Percentiles rank a stretch among this genome's conserved stretches.
phyloP scores from a whole-genome alignment of 2,888 invertebrate species.

The Pristionchus maxplancki region DNA sequence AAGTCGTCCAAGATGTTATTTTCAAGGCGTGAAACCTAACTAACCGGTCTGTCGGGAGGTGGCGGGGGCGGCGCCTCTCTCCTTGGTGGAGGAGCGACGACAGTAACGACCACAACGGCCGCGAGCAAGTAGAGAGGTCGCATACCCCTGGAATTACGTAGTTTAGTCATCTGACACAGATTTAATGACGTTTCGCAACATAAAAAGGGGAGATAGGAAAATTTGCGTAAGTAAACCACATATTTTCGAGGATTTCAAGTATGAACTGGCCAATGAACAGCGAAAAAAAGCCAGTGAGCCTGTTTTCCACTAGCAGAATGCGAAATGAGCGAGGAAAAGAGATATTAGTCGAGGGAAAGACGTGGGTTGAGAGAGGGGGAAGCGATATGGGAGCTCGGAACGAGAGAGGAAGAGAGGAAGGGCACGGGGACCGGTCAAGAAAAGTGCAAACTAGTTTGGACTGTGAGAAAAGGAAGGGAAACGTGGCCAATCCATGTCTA shows the following conservation, averaged over 20 bases:
- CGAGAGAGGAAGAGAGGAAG: not conserved
- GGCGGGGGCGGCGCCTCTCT: not conserved
- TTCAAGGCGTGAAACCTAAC: not conserved
- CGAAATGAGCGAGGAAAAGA: not conserved
- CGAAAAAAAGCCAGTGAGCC: not conserved
- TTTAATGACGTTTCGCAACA: too few species aligned
- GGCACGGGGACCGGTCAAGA: constrained; percentile 20
- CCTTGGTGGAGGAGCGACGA: constrained; percentile 30
- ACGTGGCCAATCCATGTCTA: not conserved
- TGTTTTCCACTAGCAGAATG: not conserved
- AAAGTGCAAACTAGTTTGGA: constrained; percentile 31
- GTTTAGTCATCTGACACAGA: not conserved
- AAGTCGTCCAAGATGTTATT: too few species aligned
- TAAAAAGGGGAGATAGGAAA: too few species aligned
- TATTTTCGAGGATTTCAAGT: not conserved
- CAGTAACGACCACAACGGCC: not conserved
- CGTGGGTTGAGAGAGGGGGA: not conserved
- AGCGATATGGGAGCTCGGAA: not conserved
- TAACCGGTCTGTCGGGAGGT: not conserved
- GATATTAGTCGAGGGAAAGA: not conserved
- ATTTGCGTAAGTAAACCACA: too few species aligned
- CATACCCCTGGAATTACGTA: constrained; percentile 15
- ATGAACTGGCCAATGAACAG: too few species aligned
- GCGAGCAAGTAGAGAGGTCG: constrained; percentile 5
- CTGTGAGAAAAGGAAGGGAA: not conserved